Conservation (phyloP, 2,797 vertebrate species). For the Rhyacichthys aspro region DNA sequence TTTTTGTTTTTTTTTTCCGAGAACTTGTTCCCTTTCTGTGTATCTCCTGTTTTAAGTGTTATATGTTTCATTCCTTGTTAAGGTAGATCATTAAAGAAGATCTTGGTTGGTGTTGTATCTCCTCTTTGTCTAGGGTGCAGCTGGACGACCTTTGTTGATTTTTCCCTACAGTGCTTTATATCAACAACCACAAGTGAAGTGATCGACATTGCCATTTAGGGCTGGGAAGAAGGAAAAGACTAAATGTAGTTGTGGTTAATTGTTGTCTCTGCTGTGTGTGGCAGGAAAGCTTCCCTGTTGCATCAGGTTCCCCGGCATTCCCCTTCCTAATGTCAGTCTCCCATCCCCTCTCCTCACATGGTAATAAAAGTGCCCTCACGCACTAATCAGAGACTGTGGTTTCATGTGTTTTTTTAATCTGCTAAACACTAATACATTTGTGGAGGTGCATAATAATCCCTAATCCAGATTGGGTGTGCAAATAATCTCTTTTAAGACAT, state of each 20-base stretch:
- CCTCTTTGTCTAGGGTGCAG: constrained; percentile 86
- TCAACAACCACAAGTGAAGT: constrained; percentile 73
- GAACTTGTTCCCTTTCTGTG: constrained; percentile 46
- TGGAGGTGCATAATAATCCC: not conserved
- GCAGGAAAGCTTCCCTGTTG: constrained; percentile 57
- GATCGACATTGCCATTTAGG: constrained; percentile 88
- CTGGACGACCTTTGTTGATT: constrained; percentile 81
- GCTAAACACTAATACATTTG: not conserved
- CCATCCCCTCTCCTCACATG: constrained; percentile 85
- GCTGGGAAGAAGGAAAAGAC: constrained; percentile 84
- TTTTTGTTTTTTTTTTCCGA: constrained; percentile 61
- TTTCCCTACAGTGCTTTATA: constrained; percentile 89
- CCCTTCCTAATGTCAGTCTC: constrained; percentile 55
- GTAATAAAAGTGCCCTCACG: constrained; percentile 83
- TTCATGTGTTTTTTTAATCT: constrained; percentile 20
- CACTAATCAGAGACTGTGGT: constrained; percentile 60
- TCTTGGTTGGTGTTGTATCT: constrained; percentile 56
- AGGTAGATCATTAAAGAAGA: constrained; percentile 39
- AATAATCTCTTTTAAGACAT: too few species aligned
- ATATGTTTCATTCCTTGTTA: constrained; percentile 52
- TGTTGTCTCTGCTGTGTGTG: constrained; percentile 71
- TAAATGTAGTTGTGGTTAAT: constrained; percentile 84
- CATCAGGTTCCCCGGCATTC: constrained; percentile 52
- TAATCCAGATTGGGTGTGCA: too few species aligned
- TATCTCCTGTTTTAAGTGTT: constrained; percentile 64